phyloP scores from a whole-genome alignment of 2,113 vertebrate species.

The Girardinichthys multiradiatus region DNA sequence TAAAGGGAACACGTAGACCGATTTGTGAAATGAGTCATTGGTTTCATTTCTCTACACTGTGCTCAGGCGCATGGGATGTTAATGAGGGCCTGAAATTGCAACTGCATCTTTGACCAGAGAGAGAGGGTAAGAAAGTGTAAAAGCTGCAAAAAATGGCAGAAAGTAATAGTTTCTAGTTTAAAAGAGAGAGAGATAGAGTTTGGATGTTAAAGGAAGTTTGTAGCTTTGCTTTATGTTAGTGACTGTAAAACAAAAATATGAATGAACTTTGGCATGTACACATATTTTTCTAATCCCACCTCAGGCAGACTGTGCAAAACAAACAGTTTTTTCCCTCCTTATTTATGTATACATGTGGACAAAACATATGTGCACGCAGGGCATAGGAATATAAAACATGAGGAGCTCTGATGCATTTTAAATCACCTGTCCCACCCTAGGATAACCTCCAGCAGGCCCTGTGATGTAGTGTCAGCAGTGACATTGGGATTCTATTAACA shows the following conservation, averaged over 20 bases:
- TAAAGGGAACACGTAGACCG: conserved; percentile 66
- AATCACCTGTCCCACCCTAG: conserved; percentile 59
- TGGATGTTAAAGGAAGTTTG: conserved; percentile 14
- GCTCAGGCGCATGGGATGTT: conserved; percentile 44
- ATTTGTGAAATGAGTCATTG: conserved; percentile 65
- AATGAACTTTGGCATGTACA: conserved; percentile 1
- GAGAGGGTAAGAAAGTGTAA: conserved; percentile 23
- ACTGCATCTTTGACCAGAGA: conserved; percentile 49
- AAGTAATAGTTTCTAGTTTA: conserved; percentile 25
- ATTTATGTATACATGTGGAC: background rate
- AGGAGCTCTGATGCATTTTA: conserved; percentile 47
- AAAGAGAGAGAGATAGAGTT: conserved; percentile 20
- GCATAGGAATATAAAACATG: conserved; percentile 24
- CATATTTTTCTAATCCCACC: background rate
- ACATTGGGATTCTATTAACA: conserved; percentile 84
- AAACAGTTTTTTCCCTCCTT: background rate
- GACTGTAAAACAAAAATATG: conserved; percentile 13
- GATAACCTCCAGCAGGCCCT: conserved; percentile 68
- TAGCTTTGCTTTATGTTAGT: conserved; percentile 8
- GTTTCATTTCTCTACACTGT: conserved; percentile 40
- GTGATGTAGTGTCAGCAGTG: conserved; percentile 79
- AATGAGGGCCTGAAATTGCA: conserved; percentile 63
- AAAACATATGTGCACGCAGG: background rate
- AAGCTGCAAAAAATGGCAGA: conserved; percentile 36
- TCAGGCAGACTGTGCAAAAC: background rate